These are phyloP conservation scores for Pandemis heparana DNA, from an alignment of 2,888 invertebrate genomes.

Conservation along the genomic window DNA sequence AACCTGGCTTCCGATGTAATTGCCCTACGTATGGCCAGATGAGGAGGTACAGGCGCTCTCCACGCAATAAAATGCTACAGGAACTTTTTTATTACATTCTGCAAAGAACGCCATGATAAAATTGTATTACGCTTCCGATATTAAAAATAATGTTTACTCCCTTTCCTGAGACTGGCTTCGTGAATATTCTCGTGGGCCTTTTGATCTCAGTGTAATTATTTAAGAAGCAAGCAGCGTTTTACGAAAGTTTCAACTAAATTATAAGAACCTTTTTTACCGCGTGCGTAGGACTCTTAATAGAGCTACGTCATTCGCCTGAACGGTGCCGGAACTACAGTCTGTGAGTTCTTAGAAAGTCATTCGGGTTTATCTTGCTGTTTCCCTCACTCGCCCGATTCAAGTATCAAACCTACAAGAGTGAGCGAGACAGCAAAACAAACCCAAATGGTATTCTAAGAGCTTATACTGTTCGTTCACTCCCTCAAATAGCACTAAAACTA, in stretches of 20 bases:
- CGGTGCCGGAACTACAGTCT: no score
- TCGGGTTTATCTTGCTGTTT: no score
- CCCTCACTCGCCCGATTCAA: no score
- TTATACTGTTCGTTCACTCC: no score
- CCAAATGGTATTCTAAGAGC: no score
- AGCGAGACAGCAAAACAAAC: no score
- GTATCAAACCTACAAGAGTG: no score
- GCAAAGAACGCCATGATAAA: conserved; percentile 14
- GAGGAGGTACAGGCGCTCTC: conserved; percentile 1
- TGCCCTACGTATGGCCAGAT: background rate
- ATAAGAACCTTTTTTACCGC: background rate
- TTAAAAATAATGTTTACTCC: conserved; percentile 35
- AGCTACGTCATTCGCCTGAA: no score
- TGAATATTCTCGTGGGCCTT: conserved; percentile 13
- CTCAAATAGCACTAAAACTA: no score
- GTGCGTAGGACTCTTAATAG: no score
- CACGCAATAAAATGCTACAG: conserved; percentile 31
- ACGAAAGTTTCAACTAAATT: conserved; percentile 1
- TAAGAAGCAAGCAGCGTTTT: conserved; percentile 1
- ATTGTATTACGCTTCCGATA: conserved; percentile 24
- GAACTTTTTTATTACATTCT: conserved; percentile 37
- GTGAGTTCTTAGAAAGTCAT: no score
- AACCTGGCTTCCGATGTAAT: conserved; percentile 4
- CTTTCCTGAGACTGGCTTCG: conserved; percentile 15
- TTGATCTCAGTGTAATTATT: conserved; percentile 28